Evolutionary conservation across 2,888 invertebrate species (phyloP), one percentile per base, ranked within the genome.

Genomic region (Phlogophora meticulosa): DNA sequence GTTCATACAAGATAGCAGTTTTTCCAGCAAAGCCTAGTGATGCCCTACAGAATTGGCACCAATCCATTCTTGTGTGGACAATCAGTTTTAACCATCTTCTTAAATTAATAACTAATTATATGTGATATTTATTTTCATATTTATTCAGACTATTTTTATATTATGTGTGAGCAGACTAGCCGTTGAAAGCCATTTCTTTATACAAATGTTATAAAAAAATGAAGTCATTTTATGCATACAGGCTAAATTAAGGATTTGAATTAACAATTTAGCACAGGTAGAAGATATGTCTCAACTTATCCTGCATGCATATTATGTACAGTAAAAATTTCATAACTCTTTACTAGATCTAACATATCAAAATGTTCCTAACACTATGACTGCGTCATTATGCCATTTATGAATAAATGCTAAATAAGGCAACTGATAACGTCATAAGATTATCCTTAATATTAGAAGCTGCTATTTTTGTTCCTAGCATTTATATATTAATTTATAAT

Each of bases 351-450:
- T 72, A 61, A 52, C 45, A 63, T 67, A 81, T 60, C 22, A 52
- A 61, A 81, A 72, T 57, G 42, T 59, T 62, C 55, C 32, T 72
- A 75, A 67, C 4, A 56, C 59, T 72, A 79, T 69, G 68, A 82
- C 77, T 75, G 80, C 43, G 34, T 72, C 77, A 75, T 80, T 62
- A 72, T 69, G 70, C 72, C 80, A 71, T 77, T 75, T 64, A 72
- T 61, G 59, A 75, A 82, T 81, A 83, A 83, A 82, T 83, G 81
- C 82, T 82, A 75, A 70, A 67, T 82, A 82, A 82, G 82, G 82
- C 82, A 71, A 82, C 73, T 57, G 53, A 77, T 72, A 78, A 70
- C 67, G 80, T 82, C 83, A 81, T 82, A 81, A 83, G 81, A 76
- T 72, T 76, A 82, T 68, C 40, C 72, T 81, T 83, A 82, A 65